Base-by-base conservation (phyloP, 2,113 vertebrate species). In the Trochalopteron elliotii region DNA sequence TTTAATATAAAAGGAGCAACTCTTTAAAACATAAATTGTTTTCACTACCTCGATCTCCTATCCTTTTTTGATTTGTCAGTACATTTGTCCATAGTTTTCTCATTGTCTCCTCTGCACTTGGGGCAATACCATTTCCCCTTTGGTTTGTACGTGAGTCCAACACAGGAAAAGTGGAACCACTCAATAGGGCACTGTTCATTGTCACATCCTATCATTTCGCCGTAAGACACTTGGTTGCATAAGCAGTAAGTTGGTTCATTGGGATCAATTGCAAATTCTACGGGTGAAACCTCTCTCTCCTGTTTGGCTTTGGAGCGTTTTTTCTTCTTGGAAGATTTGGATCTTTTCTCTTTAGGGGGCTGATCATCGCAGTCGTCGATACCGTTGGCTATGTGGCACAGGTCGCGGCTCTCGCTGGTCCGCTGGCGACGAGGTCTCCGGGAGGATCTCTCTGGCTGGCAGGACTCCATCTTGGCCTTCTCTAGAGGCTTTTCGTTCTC, bases 81-180 rank as follows among this genome's bases (percentile, higher is more conserved):
- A 97, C 98, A 99, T 98, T 98, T 99, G 98, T 99, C 99, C 99
- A 99, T 99, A 3, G 99, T 99, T 97, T 99, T 99, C 98, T 99
- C 99, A 87, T 97, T 99, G 98, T 99, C 99, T 96, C 99, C 99
- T 96, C 99, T 98, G 97, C 99, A 99, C 95, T 99, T 99, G 71
- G 99, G 99, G 96, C 99, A 99, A 94, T 99, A 99, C 99, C 99
- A 99, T 87, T 99, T 99, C 78, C 99, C 99, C 97, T 99, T 99
- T 69, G 99, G 99, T 94, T 99, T 99, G 95, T 99, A 99, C 16
- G 99, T 99, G 68, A 99, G 98, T 84, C 98, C 99, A 89, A 99
- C 99, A 50, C 99, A 99, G 0, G 99, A 99, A 59, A 99, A 99
- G 97, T 99, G 99, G 98, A 99, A 99, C 99, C 99, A 99, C 91